Conservation (phyloP, 2,113 vertebrate species). For the Rhipidura dahli region DNA sequence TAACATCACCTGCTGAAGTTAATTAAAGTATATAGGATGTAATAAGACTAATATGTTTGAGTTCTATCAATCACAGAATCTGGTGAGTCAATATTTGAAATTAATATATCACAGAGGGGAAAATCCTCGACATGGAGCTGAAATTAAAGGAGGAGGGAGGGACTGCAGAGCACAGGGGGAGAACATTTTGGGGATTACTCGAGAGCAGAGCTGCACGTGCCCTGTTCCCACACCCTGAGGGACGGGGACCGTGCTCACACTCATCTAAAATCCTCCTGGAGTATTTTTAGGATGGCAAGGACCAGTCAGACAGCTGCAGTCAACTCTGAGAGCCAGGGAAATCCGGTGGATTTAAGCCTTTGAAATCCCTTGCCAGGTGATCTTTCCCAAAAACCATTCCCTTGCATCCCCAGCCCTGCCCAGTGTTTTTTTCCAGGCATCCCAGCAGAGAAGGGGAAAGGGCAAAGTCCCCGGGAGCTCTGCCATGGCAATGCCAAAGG, state of each 20-base stretch:
- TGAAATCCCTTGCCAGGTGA: not conserved
- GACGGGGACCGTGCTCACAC: fast-evolving
- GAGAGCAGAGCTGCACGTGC: fast-evolving
- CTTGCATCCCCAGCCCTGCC: not conserved
- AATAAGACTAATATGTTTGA: conserved; percentile 59
- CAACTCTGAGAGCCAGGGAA: not conserved
- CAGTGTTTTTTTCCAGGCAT: not conserved
- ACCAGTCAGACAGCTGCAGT: not conserved
- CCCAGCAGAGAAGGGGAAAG: not conserved
- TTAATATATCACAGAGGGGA: conserved; percentile 16
- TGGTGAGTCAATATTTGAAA: conserved; percentile 55
- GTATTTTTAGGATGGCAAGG: not conserved
- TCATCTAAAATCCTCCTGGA: not conserved
- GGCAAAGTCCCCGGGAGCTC: not conserved
- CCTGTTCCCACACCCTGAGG: not conserved
- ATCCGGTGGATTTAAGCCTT: not conserved
- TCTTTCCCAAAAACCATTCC: not conserved
- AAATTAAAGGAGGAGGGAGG: not conserved
- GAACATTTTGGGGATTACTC: not conserved
- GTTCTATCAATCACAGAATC: conserved; percentile 33
- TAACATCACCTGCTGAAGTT: conserved; percentile 39
- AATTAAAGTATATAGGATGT: conserved; percentile 43
- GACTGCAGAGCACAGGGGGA: not conserved
- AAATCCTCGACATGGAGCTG: not conserved
- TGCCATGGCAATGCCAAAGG: not conserved